phyloP scores from a whole-genome alignment of 2,888 invertebrate genomes.

The Ernsta delagoae region DNA sequence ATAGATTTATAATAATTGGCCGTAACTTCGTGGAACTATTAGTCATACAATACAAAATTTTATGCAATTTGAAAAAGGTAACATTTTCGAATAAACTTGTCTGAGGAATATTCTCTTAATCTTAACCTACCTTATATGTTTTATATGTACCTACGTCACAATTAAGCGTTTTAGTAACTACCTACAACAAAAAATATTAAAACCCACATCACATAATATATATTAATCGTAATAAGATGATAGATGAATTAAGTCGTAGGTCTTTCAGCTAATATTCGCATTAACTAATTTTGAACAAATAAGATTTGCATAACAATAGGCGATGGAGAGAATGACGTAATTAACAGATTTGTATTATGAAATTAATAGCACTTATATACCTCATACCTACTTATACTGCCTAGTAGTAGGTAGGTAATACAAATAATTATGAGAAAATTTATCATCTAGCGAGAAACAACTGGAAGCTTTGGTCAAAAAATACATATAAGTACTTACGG shows the following conservation, averaged over 20 bases:
- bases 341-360: not conserved
- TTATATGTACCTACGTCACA: no score
- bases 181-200: no score
- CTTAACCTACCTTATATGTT: no score
- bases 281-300: not conserved
- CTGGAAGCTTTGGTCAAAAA: not conserved
- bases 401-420: not conserved
- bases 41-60: no score
- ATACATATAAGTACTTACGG: no score
- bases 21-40: no score
- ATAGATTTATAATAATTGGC: no score
- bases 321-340: not conserved
- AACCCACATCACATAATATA: no score
- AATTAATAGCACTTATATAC: not conserved
- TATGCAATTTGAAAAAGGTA: no score
- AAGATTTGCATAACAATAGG: not conserved
- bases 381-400: not conserved
- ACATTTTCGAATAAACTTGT: no score
- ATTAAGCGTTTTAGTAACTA: no score
- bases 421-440: not conserved
- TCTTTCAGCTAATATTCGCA: not conserved
- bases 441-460: not conserved
- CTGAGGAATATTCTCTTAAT: no score
- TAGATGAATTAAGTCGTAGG: not conserved
- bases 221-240: not conserved